Conservation (phyloP, 2,888 invertebrate genomes). For the Pheosia tremula region DNA sequence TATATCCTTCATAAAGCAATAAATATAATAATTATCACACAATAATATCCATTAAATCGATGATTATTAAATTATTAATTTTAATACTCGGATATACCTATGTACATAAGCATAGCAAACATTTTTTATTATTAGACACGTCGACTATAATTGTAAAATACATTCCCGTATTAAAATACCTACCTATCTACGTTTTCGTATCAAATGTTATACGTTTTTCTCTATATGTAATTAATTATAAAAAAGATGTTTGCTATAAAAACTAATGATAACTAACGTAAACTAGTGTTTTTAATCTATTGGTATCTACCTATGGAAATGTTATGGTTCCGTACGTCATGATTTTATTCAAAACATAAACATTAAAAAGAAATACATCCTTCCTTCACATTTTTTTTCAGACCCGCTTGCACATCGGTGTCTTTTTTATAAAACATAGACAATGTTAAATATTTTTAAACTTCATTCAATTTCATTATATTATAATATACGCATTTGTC, state of each 20-base stretch:
- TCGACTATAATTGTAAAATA: constrained; percentile 69
- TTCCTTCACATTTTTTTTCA: constrained; percentile 22
- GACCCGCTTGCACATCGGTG: constrained; percentile 17
- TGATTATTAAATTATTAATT: constrained; percentile 38
- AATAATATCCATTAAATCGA: constrained; percentile 49
- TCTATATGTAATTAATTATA: constrained; percentile 48
- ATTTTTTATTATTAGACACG: constrained; percentile 49
- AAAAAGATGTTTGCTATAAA: constrained; percentile 58
- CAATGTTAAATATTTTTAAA: constrained; percentile 10
- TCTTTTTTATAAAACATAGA: constrained; percentile 14
- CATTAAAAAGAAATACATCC: constrained; percentile 23
- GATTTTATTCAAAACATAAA: constrained; percentile 27
- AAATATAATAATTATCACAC: constrained; percentile 53
- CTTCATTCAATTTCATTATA: constrained; percentile 6
- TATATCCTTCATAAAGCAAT: constrained; percentile 47
- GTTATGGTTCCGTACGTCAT: constrained; percentile 20
- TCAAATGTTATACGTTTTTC: constrained; percentile 73
- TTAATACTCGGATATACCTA: constrained; percentile 48
- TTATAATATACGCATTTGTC: constrained; percentile 16
- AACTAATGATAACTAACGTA: constrained; percentile 53
- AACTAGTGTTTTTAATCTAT: constrained; percentile 44
- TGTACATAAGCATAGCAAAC: constrained; percentile 51
- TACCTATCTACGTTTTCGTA: constrained; percentile 82
- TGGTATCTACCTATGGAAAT: constrained; percentile 26
- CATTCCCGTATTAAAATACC: constrained; percentile 81